These are phyloP conservation scores for Drosophila peninsularis DNA, from an alignment of 2,888 invertebrate species.

Conservation along the genomic window DNA sequence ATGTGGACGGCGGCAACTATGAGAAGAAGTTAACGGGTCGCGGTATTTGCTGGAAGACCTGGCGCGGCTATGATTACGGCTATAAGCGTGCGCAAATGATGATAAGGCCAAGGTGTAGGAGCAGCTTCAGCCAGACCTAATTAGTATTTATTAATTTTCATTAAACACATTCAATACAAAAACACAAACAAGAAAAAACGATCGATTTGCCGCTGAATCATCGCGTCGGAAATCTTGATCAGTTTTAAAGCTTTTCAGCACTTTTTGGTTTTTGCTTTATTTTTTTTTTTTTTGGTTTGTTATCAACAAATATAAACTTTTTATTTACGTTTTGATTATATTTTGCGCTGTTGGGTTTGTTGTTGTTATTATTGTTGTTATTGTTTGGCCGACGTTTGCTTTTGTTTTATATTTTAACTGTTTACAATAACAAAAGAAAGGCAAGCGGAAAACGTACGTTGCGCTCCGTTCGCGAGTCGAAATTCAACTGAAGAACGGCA, in stretches of 20 bases:
- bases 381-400: constrained; percentile 15
- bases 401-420: constrained; percentile 26
- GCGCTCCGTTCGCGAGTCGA: constrained; percentile 53
- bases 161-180: constrained; percentile 1
- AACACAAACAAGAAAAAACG: not conserved
- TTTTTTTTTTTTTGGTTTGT: constrained; percentile 29
- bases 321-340: constrained; percentile 72
- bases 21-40: constrained; percentile 84
- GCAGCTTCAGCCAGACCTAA: constrained; percentile 26
- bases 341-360: constrained; percentile 23
- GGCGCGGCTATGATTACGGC: constrained; percentile 88
- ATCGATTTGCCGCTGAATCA: constrained; percentile 43
- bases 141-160: constrained; percentile 12
- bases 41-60: constrained; percentile 89
- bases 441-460: constrained; percentile 38
- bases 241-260: constrained; percentile 32
- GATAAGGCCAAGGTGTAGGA: constrained; percentile 85
- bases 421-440: constrained; percentile 33
- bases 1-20: constrained; percentile 80
- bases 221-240: constrained; percentile 27
- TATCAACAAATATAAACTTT: constrained; percentile 55
- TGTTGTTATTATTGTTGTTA: constrained; percentile 15
- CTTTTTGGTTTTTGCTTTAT: constrained; percentile 16
- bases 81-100: constrained; percentile 88
- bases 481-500: constrained; percentile 57